Evolutionary conservation across 2,888 invertebrate species (phyloP).

Genomic region (Eudemis profundana): DNA sequence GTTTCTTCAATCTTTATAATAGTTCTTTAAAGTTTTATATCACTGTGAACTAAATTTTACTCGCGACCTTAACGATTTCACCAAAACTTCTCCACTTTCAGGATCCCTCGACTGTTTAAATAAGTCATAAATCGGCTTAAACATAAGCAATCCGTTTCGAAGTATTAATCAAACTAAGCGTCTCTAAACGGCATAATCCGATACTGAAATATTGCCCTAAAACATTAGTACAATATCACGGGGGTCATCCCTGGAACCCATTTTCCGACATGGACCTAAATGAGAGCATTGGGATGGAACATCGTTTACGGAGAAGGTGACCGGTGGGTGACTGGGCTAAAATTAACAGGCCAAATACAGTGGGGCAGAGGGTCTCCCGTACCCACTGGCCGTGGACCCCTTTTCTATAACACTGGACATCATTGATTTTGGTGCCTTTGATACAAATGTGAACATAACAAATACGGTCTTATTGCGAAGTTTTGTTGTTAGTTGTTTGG

Average conservation of each 20-base stretch:
- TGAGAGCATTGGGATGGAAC: conserved; percentile 6
- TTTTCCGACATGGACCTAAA: conserved; percentile 29
- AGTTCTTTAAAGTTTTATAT: too few species aligned
- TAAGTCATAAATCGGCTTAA: conserved; percentile 17
- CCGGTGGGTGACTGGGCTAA: conserved; percentile 11
- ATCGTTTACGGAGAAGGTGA: conserved; percentile 8
- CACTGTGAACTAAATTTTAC: neutral
- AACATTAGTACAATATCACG: conserved; percentile 37
- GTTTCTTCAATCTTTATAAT: too few species aligned
- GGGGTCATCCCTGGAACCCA: conserved; percentile 36
- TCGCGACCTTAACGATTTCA: neutral
- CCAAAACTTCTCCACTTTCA: neutral
- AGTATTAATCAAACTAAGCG: conserved; percentile 37
- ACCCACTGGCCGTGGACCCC: conserved; percentile 1
- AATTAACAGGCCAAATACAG: conserved; percentile 8
- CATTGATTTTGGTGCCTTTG: neutral
- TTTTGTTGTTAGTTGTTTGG: too few species aligned
- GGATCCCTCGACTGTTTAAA: neutral
- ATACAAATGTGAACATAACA: neutral
- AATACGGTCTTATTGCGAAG: too few species aligned
- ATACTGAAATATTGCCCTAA: conserved; percentile 35
- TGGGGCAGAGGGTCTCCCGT: neutral
- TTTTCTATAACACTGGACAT: too few species aligned
- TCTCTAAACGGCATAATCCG: conserved; percentile 31
- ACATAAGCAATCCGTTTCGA: conserved; percentile 12